phyloP scores from a whole-genome alignment of 1,140 invertebrate genomes.

The Brachionus calyciflorus region DNA sequence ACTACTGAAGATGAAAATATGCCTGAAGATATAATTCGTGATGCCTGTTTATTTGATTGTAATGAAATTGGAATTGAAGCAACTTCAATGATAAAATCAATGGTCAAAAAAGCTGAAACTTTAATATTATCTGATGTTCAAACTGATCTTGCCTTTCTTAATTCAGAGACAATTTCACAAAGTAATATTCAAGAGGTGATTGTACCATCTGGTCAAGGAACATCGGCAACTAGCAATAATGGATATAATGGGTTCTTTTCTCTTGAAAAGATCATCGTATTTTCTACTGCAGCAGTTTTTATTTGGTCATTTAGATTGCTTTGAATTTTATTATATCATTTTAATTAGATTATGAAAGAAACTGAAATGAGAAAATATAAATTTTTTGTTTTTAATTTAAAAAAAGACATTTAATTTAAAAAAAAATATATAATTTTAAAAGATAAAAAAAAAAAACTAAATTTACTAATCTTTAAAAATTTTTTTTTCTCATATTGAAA shows the following conservation, averaged over 20 bases:
- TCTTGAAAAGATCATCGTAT: neutral
- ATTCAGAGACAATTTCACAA: neutral
- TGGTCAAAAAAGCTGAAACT: neutral
- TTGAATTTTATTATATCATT: too few relatives aligned
- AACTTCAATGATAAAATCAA: neutral
- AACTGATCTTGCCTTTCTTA: neutral
- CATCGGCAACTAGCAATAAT: neutral
- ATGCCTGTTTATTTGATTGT: slow-evolving; percentile 2
- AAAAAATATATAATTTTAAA: too few relatives aligned
- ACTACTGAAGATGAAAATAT: neutral
- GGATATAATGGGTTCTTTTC: neutral
- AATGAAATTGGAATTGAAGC: neutral
- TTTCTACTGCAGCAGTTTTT: neutral
- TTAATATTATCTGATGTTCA: neutral
- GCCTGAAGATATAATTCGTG: neutral
- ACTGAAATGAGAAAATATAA: too few relatives aligned
- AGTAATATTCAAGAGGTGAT: neutral
- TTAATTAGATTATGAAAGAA: too few relatives aligned
- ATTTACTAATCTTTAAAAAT: too few relatives aligned
- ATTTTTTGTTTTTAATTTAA: too few relatives aligned
- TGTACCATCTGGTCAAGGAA: neutral
- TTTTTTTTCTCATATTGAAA: too few relatives aligned
- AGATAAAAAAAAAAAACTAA: too few relatives aligned
- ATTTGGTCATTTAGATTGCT: too few relatives aligned
- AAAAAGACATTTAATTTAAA: too few relatives aligned